Base-by-base conservation (phyloP, 2,888 invertebrate genomes). In the Drosophila quinaria region DNA sequence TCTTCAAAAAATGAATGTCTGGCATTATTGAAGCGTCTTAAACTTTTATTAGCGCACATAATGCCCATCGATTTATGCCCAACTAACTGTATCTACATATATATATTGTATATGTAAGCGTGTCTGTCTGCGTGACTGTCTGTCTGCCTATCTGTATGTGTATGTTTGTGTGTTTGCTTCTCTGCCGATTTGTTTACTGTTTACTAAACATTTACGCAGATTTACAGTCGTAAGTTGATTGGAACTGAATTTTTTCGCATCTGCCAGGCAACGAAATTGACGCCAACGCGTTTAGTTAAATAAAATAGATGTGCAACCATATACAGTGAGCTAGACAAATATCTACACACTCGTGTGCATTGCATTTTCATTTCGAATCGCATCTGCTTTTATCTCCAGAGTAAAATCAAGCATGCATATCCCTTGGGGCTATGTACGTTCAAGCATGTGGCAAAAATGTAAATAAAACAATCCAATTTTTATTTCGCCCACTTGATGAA, bases 221-320 rank as follows among this genome's bases (percentile, higher is more conserved):
- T 90, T 90, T 90, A 90, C 90, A 82, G 46, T 71, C 82, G 86
- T 83, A 87, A 89, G 85, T 81, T 68, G 85, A 84, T 84, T 61
- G 50, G 50, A 58, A 47, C 62, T 61, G 61, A 78, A 78, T 49
- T 67, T 69, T 86, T 67, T 63, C 46, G 39, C 62, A 51, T 70
- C 68, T 75, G 87, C 80, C 55, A 71, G 67, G 61, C 86, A 59
- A 47, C 17, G 15, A 44, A 31, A 62, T 46, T 44, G 56, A 70
- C 77, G 75, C 60, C 77, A 75, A 61, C 75, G 77, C 70, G 78
- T 58, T 58, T 58, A 58, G 46, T 42, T 44, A 56, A 52, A 56
- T 44, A 46, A 41, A 35, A 39, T 33, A 62, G 19, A 55, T 75
- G 44, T 60, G 39, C 47, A 56, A 56, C 2, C 59, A 15, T 39